A percentile compares a stretch with the other conserved stretches of the same genome.
These are phyloP conservation scores for Panulirus ornatus DNA, from an alignment of 1,140 invertebrate species.

Conservation along the genomic window DNA sequence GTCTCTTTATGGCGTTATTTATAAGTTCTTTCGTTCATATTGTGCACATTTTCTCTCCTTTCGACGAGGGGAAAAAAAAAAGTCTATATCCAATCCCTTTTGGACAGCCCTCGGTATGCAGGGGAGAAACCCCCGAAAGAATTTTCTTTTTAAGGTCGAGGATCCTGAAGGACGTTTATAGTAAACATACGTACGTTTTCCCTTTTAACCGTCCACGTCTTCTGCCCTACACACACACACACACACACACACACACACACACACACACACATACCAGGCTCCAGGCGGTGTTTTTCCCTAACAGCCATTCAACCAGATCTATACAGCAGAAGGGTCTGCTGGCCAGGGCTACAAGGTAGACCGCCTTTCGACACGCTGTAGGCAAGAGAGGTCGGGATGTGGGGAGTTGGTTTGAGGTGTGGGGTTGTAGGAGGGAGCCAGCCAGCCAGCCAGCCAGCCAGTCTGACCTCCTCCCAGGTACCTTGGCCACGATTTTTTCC, in stretches of 20 bases:
- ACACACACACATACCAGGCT: constrained; percentile 28
- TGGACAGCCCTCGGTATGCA: too few species aligned
- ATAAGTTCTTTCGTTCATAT: neutral
- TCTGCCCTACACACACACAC: neutral
- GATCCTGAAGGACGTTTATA: neutral
- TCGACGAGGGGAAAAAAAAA: too few species aligned
- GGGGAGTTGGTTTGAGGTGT: neutral
- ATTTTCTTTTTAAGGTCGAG: neutral
- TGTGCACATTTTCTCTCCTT: neutral
- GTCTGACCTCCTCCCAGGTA: too few species aligned
- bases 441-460: neutral
- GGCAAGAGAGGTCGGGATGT: neutral
- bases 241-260: constrained; percentile 38
- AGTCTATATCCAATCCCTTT: too few species aligned
- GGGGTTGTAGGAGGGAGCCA: neutral
- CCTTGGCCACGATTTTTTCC: constrained; percentile 19
- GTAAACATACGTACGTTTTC: neutral
- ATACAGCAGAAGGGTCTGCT: neutral
- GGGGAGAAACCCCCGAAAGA: too few species aligned
- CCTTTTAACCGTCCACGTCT: neutral
- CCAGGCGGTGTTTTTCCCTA: neutral
- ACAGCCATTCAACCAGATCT: neutral
- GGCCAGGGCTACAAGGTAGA: constrained; percentile 5
- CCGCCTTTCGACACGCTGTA: constrained; percentile 32
- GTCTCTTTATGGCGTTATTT: too few species aligned